Evolutionary conservation across 2,113 vertebrate genomes (phyloP), one percentile per base, ranked within the genome.

Genomic region (Oostethus manadensis): DNA sequence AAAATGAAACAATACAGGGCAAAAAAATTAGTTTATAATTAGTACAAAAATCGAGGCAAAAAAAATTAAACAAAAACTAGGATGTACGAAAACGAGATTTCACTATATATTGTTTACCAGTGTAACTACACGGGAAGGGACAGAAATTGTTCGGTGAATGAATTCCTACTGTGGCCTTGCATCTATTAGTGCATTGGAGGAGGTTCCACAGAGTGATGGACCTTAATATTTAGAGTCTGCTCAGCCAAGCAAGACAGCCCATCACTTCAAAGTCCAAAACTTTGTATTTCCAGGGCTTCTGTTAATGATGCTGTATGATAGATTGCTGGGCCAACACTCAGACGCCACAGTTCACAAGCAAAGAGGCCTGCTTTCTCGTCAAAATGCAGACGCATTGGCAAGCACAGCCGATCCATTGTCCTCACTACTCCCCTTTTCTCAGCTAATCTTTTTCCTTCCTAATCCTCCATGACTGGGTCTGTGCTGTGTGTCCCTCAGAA

Each of bases 401-500:
- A 51, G 51, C 60, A 66, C 74, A 74, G 65, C 47, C 43, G 14
- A 26, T 58, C 45, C 55, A 57, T 62, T 78, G 71, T 67, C 62
- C 21, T 70, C 38, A 21, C 38, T 15, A 22, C 46, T 64, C 43
- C 15, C 9, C 56, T 14, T 44, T 38, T 18, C 6, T 22, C 57
- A n/a, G 45, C 14, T 49, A 26, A 63, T 58, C 0, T 20, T 10
- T 44, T 60, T 38, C 14, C 38, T 72, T 72, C 74, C 68, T 68
- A 0, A 57, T 74, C 45, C 44, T 43, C 50, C 48, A 46, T 71
- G 8, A 58, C 13, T 45, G 0, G 1, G 0, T 51, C 54, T 79
- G 71, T 57, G n/a, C 65, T 65, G 11, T 60, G n/a, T 58, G 6
- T 44, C 26, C 58, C 50, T 4, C 86, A 98, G 96, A 88, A 79